A percentile compares a stretch with the other conserved stretches of the same genome.
Evolutionary conservation across 2,888 invertebrate genomes (phyloP).

Genomic region (Stenurella melanura): DNA sequence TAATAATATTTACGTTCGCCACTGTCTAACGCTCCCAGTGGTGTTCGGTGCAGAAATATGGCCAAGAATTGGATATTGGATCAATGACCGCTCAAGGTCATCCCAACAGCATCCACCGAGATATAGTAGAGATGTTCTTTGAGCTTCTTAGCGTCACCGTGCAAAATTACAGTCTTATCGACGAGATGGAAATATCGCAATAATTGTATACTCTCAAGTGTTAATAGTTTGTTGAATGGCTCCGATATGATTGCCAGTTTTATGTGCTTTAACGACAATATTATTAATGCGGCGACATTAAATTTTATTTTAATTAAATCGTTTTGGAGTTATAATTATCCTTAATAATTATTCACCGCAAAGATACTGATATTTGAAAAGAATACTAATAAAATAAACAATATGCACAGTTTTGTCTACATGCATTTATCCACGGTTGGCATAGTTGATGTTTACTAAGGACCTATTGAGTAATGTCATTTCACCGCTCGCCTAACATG

Average conservation of each 20-base stretch:
- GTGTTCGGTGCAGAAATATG: slow-evolving; percentile 35
- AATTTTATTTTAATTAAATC: background rate
- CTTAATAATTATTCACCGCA: too few species aligned
- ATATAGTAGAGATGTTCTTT: slow-evolving; percentile 31
- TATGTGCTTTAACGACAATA: background rate
- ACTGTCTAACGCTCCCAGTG: slow-evolving; percentile 29
- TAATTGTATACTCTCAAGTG: slow-evolving; percentile 14
- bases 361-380: too few species aligned
- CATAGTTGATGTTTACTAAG: too few species aligned
- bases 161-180: slow-evolving; percentile 30
- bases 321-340: too few species aligned
- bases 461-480: too few species aligned
- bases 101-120: slow-evolving; percentile 34
- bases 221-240: slow-evolving; percentile 19
- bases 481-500: too few species aligned
- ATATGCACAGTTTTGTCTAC: too few species aligned
- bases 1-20: slow-evolving; percentile 26
- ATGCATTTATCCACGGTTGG: too few species aligned
- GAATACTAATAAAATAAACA: too few species aligned
- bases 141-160: slow-evolving; percentile 30
- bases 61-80: slow-evolving; percentile 36
- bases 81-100: slow-evolving; percentile 39
- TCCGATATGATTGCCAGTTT: background rate
- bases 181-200: slow-evolving; percentile 14
- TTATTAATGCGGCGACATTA: too few species aligned